phyloP scores from a whole-genome alignment of 2,113 vertebrate species.

The Ptyas mucosa region DNA sequence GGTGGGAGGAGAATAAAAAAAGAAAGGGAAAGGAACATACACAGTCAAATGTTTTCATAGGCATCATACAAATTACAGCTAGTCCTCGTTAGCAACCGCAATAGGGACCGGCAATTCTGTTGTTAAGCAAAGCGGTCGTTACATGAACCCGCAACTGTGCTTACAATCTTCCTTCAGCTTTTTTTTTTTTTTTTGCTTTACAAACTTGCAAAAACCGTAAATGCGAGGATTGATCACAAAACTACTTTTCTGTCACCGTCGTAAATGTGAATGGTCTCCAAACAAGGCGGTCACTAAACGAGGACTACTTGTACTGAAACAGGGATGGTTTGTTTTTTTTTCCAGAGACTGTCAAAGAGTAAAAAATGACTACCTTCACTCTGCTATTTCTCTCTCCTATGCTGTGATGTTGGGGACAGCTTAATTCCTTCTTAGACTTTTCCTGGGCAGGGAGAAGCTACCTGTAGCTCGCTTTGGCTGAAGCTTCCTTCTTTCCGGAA shows the following conservation, averaged over 20 bases:
- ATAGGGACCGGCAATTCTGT: neutral
- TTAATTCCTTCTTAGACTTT: slow-evolving; percentile 19
- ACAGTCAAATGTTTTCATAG: neutral
- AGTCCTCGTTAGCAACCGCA: neutral
- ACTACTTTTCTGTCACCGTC: neutral
- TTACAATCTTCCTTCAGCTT: neutral
- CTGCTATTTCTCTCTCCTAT: neutral
- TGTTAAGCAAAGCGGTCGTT: neutral
- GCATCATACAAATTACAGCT: neutral
- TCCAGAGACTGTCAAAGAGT: neutral
- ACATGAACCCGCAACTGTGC: neutral
- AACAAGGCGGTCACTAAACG: neutral
- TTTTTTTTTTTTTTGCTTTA: neutral
- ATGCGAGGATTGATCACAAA: neutral
- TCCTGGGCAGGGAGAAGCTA: neutral
- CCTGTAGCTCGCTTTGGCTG: slow-evolving; percentile 27
- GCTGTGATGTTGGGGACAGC: neutral
- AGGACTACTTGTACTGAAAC: neutral
- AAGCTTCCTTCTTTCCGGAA: slow-evolving; percentile 36
- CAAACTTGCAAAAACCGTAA: neutral
- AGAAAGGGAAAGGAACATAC: neutral
- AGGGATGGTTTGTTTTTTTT: neutral
- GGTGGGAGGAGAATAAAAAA: neutral
- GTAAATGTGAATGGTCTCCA: neutral
- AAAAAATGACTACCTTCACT: slow-evolving; percentile 3